Percentiles rank a stretch among this genome's conserved stretches.
Conservation (phyloP, 2,888 invertebrate genomes). For the Crematogaster levior region DNA sequence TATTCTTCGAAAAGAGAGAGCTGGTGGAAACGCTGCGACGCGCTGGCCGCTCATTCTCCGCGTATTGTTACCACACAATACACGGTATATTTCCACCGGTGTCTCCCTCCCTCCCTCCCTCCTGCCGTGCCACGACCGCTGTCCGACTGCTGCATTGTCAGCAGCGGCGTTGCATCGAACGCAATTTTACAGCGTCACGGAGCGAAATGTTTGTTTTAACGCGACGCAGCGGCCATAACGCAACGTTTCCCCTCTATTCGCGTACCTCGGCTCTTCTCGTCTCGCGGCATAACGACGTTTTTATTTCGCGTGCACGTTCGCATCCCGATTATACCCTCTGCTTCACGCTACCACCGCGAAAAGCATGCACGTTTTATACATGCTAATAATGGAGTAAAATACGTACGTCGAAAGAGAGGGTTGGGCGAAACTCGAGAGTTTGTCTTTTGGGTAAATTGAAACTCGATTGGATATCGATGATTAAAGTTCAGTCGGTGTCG, state of each 20-base stretch:
- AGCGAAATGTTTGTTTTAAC: constrained; percentile 75
- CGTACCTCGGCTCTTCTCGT: constrained; percentile 1
- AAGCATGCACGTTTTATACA: not conserved
- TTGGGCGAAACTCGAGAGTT: not conserved
- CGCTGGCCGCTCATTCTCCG: constrained; percentile 47
- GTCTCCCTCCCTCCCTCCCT: not conserved
- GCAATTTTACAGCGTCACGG: constrained; percentile 63
- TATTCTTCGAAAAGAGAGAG: constrained; percentile 31
- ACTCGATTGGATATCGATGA: not conserved
- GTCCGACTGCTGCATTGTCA: constrained; percentile 41
- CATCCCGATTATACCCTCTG: constrained; percentile 24
- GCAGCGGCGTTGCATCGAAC: constrained; percentile 41
- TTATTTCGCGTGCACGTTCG: constrained; percentile 7
- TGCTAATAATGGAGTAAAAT: not conserved
- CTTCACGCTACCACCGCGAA: not conserved
- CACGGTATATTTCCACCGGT: constrained; percentile 62
- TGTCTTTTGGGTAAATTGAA: not conserved
- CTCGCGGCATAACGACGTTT: constrained; percentile 8
- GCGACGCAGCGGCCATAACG: constrained; percentile 55
- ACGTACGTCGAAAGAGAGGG: not conserved
- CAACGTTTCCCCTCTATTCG: constrained; percentile 3
- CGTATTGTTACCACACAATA: constrained; percentile 67
- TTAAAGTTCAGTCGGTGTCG: constrained; percentile 11
- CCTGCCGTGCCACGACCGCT: not conserved
- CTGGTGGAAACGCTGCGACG: constrained; percentile 10